Base-by-base conservation (phyloP, 1,140 invertebrate species). In the Ruditapes philippinarum region DNA sequence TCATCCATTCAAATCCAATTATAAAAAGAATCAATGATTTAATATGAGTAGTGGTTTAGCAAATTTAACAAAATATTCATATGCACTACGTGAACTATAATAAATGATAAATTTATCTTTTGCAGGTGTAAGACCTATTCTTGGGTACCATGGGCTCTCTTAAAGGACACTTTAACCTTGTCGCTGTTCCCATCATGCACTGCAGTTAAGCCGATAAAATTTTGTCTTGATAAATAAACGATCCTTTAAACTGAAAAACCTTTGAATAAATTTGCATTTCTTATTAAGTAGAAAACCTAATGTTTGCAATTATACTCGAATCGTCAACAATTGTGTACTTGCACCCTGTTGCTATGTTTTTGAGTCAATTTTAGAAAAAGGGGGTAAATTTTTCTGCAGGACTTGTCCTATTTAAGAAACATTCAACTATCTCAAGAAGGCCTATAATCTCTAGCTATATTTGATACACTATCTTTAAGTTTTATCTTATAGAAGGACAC, bases 251-350 rank as follows among this genome's bases (percentile, higher is more conserved):
- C 28, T 31, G n/a, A 22, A 45, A 78, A 78, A 78, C 42, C 74
- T 78, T 78, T 78, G 74, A 78, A 78, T 78, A 78, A 78, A 78
- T 78, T 78, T 78, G 74, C 74, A 78, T 78, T 78, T 78, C 49
- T 78, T 78, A 78, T 54, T 49, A 33, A 51, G 74, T 1, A 36
- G 28, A 78, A 54, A 78, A 22, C 45, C 45, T 19, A 78, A 78
- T 54, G 74, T 78, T 51, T 78, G 45, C 74, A 78, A 78, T 51
- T 78, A 78, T 51, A 54, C 45, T 54, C 45, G 22, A 33, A 36
- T n/a, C 74, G 5, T 33, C 9, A 51, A 40, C 25, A 38, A 70
- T 22, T 33, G 11, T 40, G 36, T 22, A 25, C 65, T n/a, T 70
- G 45, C 31, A 78, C 45, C 74, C 74, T 78, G 49, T 78, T 78